phyloP scores from a whole-genome alignment of 2,888 invertebrate species.

The Oxytorus armatus region DNA sequence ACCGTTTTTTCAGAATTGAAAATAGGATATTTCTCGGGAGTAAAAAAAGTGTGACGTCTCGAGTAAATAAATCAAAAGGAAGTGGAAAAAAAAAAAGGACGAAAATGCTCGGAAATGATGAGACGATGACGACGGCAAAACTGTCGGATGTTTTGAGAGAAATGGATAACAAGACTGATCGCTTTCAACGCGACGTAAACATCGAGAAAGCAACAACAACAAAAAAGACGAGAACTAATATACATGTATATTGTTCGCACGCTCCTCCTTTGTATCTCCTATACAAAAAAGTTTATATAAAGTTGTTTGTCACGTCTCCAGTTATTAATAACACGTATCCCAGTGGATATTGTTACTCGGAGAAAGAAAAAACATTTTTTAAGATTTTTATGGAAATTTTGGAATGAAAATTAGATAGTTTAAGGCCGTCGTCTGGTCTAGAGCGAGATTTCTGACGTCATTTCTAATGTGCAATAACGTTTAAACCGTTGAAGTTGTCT shows the following conservation, averaged over 20 bases:
- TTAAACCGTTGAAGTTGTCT: no score
- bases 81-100: slow-evolving; percentile 29
- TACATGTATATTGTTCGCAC: background rate
- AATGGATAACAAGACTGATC: slow-evolving; percentile 75
- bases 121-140: slow-evolving; percentile 79
- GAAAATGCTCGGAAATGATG: slow-evolving; percentile 77
- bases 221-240: slow-evolving; percentile 2
- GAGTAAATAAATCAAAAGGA: slow-evolving; percentile 50
- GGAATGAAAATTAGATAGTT: no score
- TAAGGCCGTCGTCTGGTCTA: no score
- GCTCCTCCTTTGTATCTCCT: background rate
- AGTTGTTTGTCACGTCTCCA: slow-evolving; percentile 25
- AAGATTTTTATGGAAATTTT: no score
- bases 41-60: slow-evolving; percentile 45
- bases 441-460: no score
- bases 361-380: slow-evolving; percentile 5
- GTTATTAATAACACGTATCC: slow-evolving; percentile 16
- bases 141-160: slow-evolving; percentile 73
- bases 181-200: slow-evolving; percentile 13
- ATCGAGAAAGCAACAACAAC: slow-evolving; percentile 27
- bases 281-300: slow-evolving; percentile 11
- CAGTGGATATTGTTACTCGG: background rate
- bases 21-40: slow-evolving; percentile 6
- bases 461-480: no score
- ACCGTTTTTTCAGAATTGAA: slow-evolving; percentile 13